phyloP scores from a whole-genome alignment of 2,797 vertebrate species.

The Sebastiscus albofasciatus region DNA sequence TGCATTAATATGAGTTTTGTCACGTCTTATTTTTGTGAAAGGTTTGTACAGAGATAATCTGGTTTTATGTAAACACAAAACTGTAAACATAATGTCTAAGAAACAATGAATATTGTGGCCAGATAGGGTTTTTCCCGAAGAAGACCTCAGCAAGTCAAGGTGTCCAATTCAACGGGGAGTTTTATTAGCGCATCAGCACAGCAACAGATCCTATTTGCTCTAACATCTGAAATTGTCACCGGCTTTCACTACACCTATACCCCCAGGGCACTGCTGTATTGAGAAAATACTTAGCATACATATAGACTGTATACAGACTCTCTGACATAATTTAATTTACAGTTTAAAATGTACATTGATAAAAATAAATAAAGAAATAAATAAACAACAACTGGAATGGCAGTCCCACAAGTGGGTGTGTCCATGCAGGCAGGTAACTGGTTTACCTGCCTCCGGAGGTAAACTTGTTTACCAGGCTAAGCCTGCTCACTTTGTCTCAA shows the following conservation, averaged over 20 bases:
- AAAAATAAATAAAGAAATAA: no score
- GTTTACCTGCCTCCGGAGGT: no score
- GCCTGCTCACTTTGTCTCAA: background rate
- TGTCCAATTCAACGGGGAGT: background rate
- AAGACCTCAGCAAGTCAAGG: background rate
- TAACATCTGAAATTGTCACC: background rate
- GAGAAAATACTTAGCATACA: background rate
- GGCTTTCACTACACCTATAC: background rate
- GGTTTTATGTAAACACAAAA: background rate
- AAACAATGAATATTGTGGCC: background rate
- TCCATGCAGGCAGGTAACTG: slow-evolving; percentile 45
- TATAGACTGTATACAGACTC: background rate
- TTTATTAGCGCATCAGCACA: background rate
- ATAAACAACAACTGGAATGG: slow-evolving; percentile 12
- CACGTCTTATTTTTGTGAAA: background rate
- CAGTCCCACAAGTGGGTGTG: slow-evolving; percentile 64
- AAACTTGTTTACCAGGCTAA: background rate
- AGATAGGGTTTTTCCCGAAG: background rate
- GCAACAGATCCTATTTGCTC: background rate
- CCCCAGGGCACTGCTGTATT: background rate
- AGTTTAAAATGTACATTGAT: background rate
- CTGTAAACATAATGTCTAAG: background rate
- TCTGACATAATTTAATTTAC: background rate
- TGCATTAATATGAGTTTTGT: background rate
- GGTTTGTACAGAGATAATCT: background rate